Evolutionary conservation across 2,797 vertebrate genomes (phyloP).

Genomic region (Chloroceryle inda): DNA sequence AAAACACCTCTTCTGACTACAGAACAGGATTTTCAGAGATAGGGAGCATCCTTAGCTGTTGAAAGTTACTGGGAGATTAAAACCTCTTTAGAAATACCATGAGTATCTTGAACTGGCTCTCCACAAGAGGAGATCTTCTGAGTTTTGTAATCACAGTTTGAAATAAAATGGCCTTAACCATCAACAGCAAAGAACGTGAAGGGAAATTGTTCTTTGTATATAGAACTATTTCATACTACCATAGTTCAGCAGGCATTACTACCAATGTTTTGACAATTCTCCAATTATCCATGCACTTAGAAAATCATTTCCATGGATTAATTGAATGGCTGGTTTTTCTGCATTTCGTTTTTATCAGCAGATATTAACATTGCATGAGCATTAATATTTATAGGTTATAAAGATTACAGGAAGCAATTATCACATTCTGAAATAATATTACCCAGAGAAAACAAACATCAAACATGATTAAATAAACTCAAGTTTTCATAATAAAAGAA

Average conservation of each 20-base stretch:
- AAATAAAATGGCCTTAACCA: background rate
- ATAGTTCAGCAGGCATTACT: background rate
- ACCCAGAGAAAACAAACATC: conserved; percentile 22
- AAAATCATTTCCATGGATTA: conserved; percentile 55
- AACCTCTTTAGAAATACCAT: background rate
- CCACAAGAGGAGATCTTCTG: background rate
- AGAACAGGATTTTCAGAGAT: background rate
- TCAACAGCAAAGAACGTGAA: background rate
- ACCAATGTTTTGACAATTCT: conserved; percentile 47
- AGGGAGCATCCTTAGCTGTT: background rate
- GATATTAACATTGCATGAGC: conserved; percentile 9
- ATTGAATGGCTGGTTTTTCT: conserved; percentile 33
- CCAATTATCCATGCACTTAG: conserved; percentile 15
- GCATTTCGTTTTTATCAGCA: background rate
- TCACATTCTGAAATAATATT: conserved; percentile 1
- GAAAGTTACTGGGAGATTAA: background rate
- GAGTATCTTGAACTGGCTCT: background rate
- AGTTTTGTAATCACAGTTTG: background rate
- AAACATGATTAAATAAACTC: conserved; percentile 1
- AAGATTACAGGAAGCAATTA: conserved; percentile 61
- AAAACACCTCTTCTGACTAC: background rate
- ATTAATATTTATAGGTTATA: conserved; percentile 55
- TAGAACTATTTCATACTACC: background rate
- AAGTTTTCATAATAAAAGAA: background rate
- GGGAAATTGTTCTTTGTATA: background rate